Evolutionary conservation across 2,888 invertebrate genomes (phyloP), one percentile per base, ranked within the genome.

Genomic region (Plebejus argus): DNA sequence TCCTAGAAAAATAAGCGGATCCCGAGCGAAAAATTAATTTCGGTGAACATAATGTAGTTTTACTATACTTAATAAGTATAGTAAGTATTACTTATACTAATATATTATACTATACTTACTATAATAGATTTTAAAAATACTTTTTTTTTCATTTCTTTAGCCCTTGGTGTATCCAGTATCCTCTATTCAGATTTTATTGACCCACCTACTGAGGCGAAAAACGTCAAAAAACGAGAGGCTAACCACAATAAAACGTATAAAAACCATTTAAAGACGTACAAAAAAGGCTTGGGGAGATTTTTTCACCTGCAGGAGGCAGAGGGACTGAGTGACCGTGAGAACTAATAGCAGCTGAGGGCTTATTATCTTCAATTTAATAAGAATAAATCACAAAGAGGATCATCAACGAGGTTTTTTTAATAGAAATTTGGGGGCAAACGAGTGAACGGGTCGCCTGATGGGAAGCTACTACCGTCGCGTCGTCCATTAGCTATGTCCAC

Each of bases 261-360:
- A 66, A 61, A 23, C 10, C 23, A 20, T 23, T 61, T 12, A 61
- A 61, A 61, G 61, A 61, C 66, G 28, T 66, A 66, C 28, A 66
- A 66, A 66, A 66, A 66, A 66, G 12, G 28, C 6, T 53, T 66
- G 66, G 66, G 66, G 66, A 66, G 66, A 66, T 66, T 66, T 66
- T 66, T 66, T 66, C 66, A 66, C 66, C 66, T 66, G 61, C 58
- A 20, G 23, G 23, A 61, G 61, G 61, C 66, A 66, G 66, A 66
- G 66, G 61, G 28, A 4, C 66, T 28, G 66, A 66, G 33, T 66
- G 66, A 66, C 66, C 66, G 66, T 66, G 66, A 66, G 66, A 66
- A 66, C 28, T 15, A 28, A 28, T 33, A 66, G 66, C 66, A 66
- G 66, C 66, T 66, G 66, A 66, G 66, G 66, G 28, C 66, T 66